phyloP scores from a whole-genome alignment of 2,113 vertebrate genomes.

The Apeltes quadracus region DNA sequence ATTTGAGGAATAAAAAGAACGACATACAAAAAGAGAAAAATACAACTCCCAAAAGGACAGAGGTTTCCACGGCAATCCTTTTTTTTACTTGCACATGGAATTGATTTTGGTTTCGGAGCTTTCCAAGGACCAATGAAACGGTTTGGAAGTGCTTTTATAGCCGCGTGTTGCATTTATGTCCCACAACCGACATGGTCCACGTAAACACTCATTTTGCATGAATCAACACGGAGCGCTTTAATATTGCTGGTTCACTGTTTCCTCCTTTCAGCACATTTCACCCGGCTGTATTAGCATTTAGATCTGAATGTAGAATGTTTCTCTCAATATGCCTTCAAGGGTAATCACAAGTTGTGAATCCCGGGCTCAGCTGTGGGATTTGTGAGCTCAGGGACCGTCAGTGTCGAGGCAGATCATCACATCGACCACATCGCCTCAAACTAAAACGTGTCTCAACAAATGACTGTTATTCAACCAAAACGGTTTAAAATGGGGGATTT shows the following conservation, averaged over 20 bases:
- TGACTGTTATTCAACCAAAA: conserved; percentile 2
- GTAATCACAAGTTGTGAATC: conserved; percentile 17
- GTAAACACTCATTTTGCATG: conserved; percentile 6
- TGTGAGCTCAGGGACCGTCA: not conserved
- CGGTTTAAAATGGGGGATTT: not conserved
- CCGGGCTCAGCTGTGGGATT: conserved; percentile 1
- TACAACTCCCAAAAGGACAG: conserved; percentile 1
- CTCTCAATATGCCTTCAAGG: conserved; percentile 7
- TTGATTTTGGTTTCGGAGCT: not conserved
- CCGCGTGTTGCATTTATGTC: not conserved
- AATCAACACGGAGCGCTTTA: not conserved
- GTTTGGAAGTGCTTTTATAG: not conserved
- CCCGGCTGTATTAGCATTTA: conserved; percentile 39
- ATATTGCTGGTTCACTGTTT: not conserved
- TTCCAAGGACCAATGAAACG: not conserved
- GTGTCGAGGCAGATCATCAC: not conserved
- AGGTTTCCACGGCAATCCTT: not conserved
- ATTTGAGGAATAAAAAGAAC: conserved; percentile 16
- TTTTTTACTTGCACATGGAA: not conserved
- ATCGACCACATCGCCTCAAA: not conserved
- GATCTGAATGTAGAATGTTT: conserved; percentile 29
- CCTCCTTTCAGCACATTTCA: conserved; percentile 4
- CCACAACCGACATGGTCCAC: not conserved
- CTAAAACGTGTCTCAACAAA: not conserved
- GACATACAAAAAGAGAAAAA: conserved; percentile 5